Evolutionary conservation across 2,888 invertebrate genomes (phyloP), one percentile per base, ranked within the genome.

Genomic region (Steinernema scapterisci): DNA sequence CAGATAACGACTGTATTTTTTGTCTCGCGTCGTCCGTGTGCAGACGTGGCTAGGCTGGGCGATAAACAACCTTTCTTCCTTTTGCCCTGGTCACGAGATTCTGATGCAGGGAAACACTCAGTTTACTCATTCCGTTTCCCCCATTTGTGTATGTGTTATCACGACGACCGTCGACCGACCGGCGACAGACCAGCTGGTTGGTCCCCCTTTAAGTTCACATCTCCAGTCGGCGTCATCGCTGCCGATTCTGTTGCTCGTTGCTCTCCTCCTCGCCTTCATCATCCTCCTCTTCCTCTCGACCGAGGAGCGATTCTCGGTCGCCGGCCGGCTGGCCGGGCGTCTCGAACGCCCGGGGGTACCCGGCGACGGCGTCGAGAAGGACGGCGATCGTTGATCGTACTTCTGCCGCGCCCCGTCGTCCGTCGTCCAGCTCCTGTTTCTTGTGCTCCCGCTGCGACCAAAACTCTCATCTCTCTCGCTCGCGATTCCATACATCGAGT

Each of bases 131-230:
- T 63, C 6, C 2, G 7, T 2, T 63, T 63, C 6, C 31, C 7
- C 63, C 31, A 38, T 38, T 38, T 38, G 38, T 6, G 38, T 38
- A 9, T 38, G 38, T 38, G 3, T 6, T 38, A 3, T 38, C 38
- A 6, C 38, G 3, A 3, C 38, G 11, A 11, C 52, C 52, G 21
- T 21, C 21, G 52, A 9, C 23, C 48, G 48, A 3, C 19, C 5
- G 52, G 19, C 23, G 21, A 7, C 52, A 52, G 38, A 25, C 31
- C 13, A 63, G 38, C 63, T 25, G 31, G 63, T 63, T 25, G 63
- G 63, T 63, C 63, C 63, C 63, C 27, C 63, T 63, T 63, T 63
- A 63, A 63, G 63, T 63, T 63, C 63, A 63, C 63, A 13, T 63
- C 38, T 63, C 27, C 63, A 63, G 13, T 27, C 63, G 19, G 13